Percentiles rank a stretch among this genome's conserved stretches.
Conservation (phyloP, 2,113 vertebrate genomes). For the Brienomyrus brachyistius region DNA sequence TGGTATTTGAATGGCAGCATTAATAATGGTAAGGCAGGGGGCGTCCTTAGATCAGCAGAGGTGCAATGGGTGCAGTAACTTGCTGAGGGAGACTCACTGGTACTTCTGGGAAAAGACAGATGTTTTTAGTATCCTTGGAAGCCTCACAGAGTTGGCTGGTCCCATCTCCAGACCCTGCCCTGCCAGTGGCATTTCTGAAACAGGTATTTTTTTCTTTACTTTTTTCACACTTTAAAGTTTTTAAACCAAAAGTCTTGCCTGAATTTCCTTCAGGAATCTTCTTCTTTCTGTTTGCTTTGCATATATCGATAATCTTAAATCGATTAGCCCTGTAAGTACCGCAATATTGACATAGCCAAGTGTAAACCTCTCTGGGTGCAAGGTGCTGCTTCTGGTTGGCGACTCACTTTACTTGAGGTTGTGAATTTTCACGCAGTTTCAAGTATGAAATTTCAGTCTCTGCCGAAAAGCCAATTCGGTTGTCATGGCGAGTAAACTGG, state of each 20-base stretch:
- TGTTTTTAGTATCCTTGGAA: constrained; percentile 31
- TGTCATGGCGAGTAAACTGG: not conserved
- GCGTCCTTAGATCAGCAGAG: constrained; percentile 22
- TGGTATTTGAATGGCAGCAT: not conserved
- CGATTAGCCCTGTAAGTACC: not conserved
- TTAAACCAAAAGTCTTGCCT: not conserved
- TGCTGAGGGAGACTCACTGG: constrained; percentile 16
- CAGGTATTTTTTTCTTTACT: not conserved
- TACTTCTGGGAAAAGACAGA: constrained; percentile 34
- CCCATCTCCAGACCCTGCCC: not conserved
- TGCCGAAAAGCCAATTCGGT: not conserved
- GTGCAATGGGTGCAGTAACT: constrained; percentile 21
- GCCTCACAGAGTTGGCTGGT: not conserved
- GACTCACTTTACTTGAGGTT: not conserved
- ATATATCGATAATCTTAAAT: constrained; percentile 31
- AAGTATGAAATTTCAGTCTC: not conserved
- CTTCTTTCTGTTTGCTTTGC: not conserved
- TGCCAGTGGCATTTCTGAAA: not conserved
- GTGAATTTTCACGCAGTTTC: not conserved
- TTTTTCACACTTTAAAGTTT: not conserved
- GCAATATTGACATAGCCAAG: not conserved
- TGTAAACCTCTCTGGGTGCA: not conserved
- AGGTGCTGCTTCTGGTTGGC: not conserved
- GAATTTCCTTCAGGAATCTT: not conserved
- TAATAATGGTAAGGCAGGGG: constrained; percentile 19